Base-by-base conservation (phyloP, 2,888 invertebrate genomes). In the Linnaemya tessellans region DNA sequence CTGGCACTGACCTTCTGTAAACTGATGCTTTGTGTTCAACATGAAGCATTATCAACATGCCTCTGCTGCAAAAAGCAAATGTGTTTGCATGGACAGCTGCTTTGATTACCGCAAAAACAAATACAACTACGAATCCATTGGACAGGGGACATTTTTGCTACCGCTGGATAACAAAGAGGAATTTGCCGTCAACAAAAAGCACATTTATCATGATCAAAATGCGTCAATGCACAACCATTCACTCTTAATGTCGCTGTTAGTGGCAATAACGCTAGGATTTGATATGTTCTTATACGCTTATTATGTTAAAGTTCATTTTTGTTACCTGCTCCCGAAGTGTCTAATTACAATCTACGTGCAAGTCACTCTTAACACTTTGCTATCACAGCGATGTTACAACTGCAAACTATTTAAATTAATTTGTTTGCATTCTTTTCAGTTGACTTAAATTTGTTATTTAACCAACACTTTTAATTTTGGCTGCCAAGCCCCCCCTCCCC, bases 391-490 rank as follows among this genome's bases (percentile, higher is more conserved):
- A 54, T 13, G 56, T 30, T 30, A 30, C n/a, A 54, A 58, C 20
- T 20, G 35, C 38, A 18, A 64, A 22, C 1, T 43, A 13, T 43
- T 64, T 25, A 35, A 58, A 60, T 35, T 10, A 35, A 1, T 35
- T 70, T 49, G 13, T 9, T 5, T 9, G 18, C 9, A 9, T 15
- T 15, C 15, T n/a, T 38, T 18, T 43, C 38, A 60, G 13, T 3
- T 22, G 22, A 70, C 35, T 38, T 25, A 11, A 71, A 67, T 56
- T 70, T 56, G 68, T n/a, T 49, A 41, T 64, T 74, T 49, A 80
- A 71, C 58, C 60, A 51, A 35, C 10, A 43, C 58, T 68, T 65
- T 60, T 9, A 13, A 3, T 70, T 68, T 54, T 62, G 2, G 18
- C 8, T 46, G 43, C 18, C 11, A 46, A 18, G 22, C 11, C 2